Conservation (phyloP, 2,888 invertebrate genomes). For the Sericinus montela region DNA sequence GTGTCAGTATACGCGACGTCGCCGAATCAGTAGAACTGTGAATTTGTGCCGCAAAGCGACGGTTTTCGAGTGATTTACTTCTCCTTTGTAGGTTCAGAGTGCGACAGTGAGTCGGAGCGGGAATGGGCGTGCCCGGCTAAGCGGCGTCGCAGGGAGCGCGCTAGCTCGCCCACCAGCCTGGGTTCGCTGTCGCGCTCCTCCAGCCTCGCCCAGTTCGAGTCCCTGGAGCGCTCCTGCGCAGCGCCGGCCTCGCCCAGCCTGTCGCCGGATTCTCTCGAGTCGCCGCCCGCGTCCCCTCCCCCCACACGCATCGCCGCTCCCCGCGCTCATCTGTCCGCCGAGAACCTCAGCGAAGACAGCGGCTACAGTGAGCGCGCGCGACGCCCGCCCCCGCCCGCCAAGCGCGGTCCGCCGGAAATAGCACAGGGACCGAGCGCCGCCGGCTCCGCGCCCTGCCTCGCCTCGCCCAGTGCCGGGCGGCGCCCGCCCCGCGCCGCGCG, state of each 20-base stretch:
- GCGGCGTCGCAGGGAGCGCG: constrained; percentile 82
- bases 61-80: constrained; percentile 25
- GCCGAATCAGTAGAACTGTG: constrained; percentile 20
- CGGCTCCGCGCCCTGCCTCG: constrained; percentile 65
- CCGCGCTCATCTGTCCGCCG: constrained; percentile 81
- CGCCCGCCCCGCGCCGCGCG: constrained; percentile 60
- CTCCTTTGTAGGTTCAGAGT: constrained; percentile 66
- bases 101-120: constrained; percentile 84
- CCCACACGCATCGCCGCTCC: constrained; percentile 50
- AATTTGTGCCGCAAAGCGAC: constrained; percentile 1
- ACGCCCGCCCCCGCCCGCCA: constrained; percentile 52
- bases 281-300: constrained; percentile 61
- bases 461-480: constrained; percentile 50
- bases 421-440: constrained; percentile 47
- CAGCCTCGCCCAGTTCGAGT: constrained; percentile 91
- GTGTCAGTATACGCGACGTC: constrained; percentile 40
- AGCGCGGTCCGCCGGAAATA: constrained; percentile 50
- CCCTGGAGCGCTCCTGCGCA: constrained; percentile 82
- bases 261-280: constrained; percentile 72
- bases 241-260: constrained; percentile 66
- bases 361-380: constrained; percentile 83
- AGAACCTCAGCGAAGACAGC: constrained; percentile 90
- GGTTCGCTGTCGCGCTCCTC: constrained; percentile 87
- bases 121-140: constrained; percentile 88
- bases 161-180: constrained; percentile 61